phyloP scores from a whole-genome alignment of 2,888 invertebrate species.

The Apomyelois bistriatella region DNA sequence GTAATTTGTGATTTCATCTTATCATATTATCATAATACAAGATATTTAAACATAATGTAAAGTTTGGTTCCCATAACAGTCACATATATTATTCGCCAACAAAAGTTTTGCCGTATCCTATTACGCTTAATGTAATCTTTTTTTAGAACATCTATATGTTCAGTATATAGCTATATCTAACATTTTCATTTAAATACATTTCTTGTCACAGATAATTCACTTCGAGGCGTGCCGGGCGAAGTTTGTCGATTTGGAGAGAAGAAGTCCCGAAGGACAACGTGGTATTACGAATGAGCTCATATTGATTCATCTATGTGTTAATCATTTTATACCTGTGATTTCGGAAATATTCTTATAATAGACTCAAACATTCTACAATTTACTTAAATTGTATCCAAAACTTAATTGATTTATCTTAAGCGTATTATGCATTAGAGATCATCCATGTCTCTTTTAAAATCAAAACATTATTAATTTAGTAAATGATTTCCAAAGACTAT shows the following conservation, averaged over 20 bases:
- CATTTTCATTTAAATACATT: conserved; percentile 11
- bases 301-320: conserved; percentile 4
- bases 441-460: not conserved
- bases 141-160: too few relatives aligned
- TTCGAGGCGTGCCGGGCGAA: conserved; percentile 73
- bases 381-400: not conserved
- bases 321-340: conserved; percentile 8
- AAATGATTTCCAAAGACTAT: conserved; percentile 2
- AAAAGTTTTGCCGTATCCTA: too few relatives aligned
- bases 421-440: not conserved
- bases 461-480: not conserved
- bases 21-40: too few relatives aligned
- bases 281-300: conserved; percentile 71
- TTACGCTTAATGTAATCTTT: too few relatives aligned
- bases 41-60: too few relatives aligned
- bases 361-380: not conserved
- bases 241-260: conserved; percentile 60
- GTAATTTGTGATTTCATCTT: too few relatives aligned
- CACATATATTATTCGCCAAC: too few relatives aligned
- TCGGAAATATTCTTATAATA: not conserved
- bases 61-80: too few relatives aligned
- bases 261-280: conserved; percentile 65
- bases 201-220: conserved; percentile 67
- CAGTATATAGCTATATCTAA: too few relatives aligned
- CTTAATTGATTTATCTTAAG: not conserved